Percentiles rank a stretch among this genome's conserved stretches.
These are phyloP conservation scores for Heliconius ethilla DNA, from an alignment of 2,888 invertebrate genomes.

Conservation along the genomic window DNA sequence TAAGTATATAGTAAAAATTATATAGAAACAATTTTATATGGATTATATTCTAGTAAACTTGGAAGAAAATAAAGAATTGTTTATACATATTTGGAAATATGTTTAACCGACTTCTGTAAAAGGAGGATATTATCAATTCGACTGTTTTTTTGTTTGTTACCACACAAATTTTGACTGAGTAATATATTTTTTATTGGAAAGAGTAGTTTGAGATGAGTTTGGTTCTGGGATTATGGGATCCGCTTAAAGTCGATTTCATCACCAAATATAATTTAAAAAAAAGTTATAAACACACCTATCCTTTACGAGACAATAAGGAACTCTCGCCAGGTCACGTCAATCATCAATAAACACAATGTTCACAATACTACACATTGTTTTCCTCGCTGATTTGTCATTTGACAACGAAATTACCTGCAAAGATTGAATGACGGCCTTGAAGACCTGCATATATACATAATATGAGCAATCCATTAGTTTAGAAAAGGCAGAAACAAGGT, in stretches of 20 bases:
- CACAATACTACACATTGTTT: slow-evolving; percentile 56
- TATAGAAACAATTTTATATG: neutral
- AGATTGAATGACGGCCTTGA: slow-evolving; percentile 58
- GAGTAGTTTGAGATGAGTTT: no score
- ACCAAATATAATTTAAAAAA: neutral
- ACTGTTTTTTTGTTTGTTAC: no score
- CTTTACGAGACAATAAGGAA: slow-evolving; percentile 46
- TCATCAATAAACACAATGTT: slow-evolving; percentile 53
- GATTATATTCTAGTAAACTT: neutral
- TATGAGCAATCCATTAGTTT: neutral
- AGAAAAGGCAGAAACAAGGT: slow-evolving; percentile 18
- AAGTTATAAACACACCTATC: neutral
- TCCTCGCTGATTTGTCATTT: slow-evolving; percentile 63
- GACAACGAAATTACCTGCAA: slow-evolving; percentile 56
- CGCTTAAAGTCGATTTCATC: no score
- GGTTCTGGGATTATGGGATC: no score
- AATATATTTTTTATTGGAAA: no score
- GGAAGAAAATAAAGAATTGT: no score
- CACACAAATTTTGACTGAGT: no score
- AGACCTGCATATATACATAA: slow-evolving; percentile 43
- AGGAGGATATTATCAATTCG: no score
- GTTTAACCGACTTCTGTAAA: no score
- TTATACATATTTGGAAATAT: no score
- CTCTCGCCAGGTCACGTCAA: slow-evolving; percentile 58
- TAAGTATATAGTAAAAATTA: neutral